These are phyloP conservation scores for Onchidella celtica DNA, from an alignment of 2,888 invertebrate species.

Conservation along the genomic window DNA sequence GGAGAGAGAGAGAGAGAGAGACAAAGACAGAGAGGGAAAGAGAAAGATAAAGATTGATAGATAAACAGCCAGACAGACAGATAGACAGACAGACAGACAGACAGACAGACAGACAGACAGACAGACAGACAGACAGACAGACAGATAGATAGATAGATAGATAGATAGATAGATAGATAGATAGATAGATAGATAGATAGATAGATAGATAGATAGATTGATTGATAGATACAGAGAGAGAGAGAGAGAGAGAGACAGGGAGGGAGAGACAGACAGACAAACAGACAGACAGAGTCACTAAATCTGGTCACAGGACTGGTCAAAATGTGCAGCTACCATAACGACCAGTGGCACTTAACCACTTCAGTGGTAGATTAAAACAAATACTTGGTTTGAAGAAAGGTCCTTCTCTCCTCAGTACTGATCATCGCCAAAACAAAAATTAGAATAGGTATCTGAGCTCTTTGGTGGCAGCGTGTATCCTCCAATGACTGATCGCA, in stretches of 20 bases:
- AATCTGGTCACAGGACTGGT: background rate
- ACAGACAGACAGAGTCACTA: constrained; percentile 1
- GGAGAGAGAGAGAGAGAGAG: constrained; percentile 27
- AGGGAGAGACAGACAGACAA: background rate
- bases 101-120: background rate
- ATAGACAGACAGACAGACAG: background rate
- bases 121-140: background rate
- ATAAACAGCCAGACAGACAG: background rate
- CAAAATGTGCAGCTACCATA: background rate
- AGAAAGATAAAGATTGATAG: background rate
- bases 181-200: background rate
- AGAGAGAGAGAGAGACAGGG: background rate
- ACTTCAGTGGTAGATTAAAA: no score
- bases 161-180: background rate
- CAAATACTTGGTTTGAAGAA: no score
- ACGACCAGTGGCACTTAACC: no score
- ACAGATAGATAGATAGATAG: background rate
- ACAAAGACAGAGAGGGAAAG: background rate
- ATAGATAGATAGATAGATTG: background rate
- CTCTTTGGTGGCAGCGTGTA: no score
- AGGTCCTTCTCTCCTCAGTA: no score
- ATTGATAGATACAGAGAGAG: background rate
- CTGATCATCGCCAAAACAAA: no score
- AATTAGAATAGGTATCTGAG: no score
- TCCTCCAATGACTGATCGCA: no score